Evolutionary conservation across 2,797 vertebrate genomes (phyloP).

Genomic region (Antrozous pallidus): DNA sequence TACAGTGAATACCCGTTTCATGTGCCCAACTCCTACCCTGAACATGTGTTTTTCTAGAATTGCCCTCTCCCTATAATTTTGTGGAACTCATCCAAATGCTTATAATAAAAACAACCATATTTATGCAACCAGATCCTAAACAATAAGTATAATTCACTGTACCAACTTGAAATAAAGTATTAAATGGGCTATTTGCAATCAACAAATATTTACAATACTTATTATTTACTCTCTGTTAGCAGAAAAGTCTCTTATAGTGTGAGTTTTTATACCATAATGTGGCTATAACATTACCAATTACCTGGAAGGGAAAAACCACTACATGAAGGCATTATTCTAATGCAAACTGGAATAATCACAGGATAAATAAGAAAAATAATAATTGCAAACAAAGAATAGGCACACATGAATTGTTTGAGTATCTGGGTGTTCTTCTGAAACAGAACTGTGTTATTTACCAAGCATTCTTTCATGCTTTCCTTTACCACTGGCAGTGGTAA

Average conservation of each 20-base stretch:
- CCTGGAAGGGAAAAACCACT: not conserved
- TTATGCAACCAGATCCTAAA: not conserved
- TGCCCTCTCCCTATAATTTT: not conserved
- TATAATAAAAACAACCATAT: not conserved
- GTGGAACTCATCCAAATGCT: not conserved
- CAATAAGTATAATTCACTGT: not conserved
- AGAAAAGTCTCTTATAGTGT: not conserved
- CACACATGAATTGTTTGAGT: not conserved
- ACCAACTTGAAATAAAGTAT: not conserved
- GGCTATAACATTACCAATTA: not conserved
- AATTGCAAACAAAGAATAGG: not conserved
- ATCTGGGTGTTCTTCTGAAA: not conserved
- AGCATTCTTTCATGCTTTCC: conserved; percentile 27
- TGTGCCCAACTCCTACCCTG: not conserved
- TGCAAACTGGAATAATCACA: conserved; percentile 20
- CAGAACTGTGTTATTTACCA: conserved; percentile 19
- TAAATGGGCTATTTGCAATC: not conserved
- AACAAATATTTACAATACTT: conserved; percentile 13
- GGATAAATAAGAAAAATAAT: conserved; percentile 34
- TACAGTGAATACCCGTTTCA: not conserved
- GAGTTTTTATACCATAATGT: conserved; percentile 6
- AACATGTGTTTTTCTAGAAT: not conserved
- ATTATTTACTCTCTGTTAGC: not conserved
- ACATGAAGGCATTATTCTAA: not conserved
- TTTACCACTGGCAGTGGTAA: not conserved